Percentiles rank a stretch among this genome's conserved stretches.
Conservation (phyloP, 2,113 vertebrate genomes). For the Microtus pennsylvanicus region DNA sequence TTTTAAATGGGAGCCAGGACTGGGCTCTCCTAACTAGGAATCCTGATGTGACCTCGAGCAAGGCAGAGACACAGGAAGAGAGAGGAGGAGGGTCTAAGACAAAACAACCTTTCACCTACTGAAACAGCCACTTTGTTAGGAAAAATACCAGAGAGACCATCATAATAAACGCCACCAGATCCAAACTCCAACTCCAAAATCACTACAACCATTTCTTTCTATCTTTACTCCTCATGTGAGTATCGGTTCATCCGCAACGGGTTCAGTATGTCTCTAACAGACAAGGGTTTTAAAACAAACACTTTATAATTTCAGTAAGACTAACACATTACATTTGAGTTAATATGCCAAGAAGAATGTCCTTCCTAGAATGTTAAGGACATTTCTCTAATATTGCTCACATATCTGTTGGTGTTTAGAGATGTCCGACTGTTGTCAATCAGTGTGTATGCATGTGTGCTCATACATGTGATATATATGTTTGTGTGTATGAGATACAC, state of each 20-base stretch:
- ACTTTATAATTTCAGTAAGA: not conserved
- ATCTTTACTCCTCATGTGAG: not conserved
- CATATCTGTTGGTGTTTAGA: not conserved
- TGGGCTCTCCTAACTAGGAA: not conserved
- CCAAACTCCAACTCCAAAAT: not conserved
- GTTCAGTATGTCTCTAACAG: not conserved
- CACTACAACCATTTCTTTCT: not conserved
- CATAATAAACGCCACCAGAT: not conserved
- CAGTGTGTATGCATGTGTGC: no score
- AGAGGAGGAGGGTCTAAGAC: not conserved
- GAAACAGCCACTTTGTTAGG: not conserved
- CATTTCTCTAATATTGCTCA: not conserved
- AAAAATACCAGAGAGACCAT: conserved; percentile 10
- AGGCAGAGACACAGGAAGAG: conserved; percentile 12
- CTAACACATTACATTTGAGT: not conserved
- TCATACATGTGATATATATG: not conserved
- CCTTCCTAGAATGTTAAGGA: not conserved
- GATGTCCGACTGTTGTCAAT: not conserved
- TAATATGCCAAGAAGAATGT: not conserved
- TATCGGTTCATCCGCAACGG: not conserved
- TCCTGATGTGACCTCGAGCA: not conserved
- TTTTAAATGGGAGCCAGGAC: not conserved
- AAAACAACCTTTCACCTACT: conserved; percentile 1
- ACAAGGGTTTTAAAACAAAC: not conserved
- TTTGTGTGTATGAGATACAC: not conserved